These are phyloP conservation scores for Oxygymnocypris stewartii DNA, from an alignment of 2,113 vertebrate species.

Conservation along the genomic window DNA sequence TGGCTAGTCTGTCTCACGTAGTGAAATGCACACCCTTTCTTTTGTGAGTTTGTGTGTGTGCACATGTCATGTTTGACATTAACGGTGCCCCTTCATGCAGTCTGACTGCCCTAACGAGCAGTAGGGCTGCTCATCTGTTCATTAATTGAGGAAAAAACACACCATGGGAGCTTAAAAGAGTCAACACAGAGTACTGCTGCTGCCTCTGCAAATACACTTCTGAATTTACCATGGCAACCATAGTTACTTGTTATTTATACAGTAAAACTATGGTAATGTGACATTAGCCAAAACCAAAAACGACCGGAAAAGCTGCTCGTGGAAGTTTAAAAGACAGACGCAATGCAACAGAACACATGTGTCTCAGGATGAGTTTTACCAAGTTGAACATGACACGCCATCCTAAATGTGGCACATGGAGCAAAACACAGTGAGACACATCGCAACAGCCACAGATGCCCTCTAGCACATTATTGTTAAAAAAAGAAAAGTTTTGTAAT, in stretches of 20 bases:
- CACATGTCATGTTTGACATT: constrained; percentile 26
- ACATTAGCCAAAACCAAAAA: background rate
- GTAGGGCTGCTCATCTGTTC: constrained; percentile 56
- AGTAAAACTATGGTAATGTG: constrained; percentile 5
- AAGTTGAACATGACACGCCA: background rate
- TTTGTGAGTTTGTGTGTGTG: constrained; percentile 26
- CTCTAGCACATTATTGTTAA: background rate
- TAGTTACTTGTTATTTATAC: background rate
- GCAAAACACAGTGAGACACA: background rate
- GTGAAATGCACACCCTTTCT: constrained; percentile 27
- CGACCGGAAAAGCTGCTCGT: background rate
- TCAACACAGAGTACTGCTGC: background rate
- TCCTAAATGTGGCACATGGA: background rate
- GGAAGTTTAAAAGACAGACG: background rate
- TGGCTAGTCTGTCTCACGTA: constrained; percentile 6
- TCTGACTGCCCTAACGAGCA: constrained; percentile 62
- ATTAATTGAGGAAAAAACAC: constrained; percentile 67
- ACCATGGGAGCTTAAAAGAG: constrained; percentile 50
- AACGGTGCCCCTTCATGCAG: constrained; percentile 36
- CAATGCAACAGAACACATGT: background rate
- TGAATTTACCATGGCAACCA: background rate
- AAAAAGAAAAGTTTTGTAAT: no score
- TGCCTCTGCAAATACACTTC: constrained; percentile 7
- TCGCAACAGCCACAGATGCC: background rate
- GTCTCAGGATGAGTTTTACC: background rate